Base-by-base conservation (phyloP, 2,797 vertebrate genomes). In the Sternarchorhynchus goeldii region DNA sequence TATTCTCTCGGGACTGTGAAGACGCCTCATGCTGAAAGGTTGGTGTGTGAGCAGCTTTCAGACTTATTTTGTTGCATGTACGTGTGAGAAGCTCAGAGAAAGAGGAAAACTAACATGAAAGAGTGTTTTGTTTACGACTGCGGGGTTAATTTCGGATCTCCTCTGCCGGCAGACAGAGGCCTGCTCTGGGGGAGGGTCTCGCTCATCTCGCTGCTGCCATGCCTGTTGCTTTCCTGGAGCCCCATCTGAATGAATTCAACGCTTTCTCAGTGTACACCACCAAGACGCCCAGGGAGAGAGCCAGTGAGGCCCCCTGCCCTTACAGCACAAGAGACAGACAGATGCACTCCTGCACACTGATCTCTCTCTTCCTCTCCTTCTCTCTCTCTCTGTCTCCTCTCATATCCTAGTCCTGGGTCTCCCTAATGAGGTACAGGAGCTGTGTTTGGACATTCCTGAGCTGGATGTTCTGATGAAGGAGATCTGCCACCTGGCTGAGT, bases 1-100 rank as follows among this genome's bases (percentile, higher is more conserved):
- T 98, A 98, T 89, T 97, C 96, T 2, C 89, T 97, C 65, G 97
- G 97, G n/a, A 97, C 95, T 1, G 95, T 96, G 73, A 95, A 95
- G 88, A 97, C 94, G 81, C 91, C 95, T 77, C 96, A 97, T 1
- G 96, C 97, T 75, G 97, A 98, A 86, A 95, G 95, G 97, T 98
- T 34, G 21, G 7, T 68, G 18, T 64, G 50, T 77, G 34, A 8
- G 41, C 7, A 12, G 45, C 34, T 66, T 34, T 73, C 53, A 57
- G 56, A 73, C n/a, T 53, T 34, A 36, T 36, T 64, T 29, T 39
- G 20, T 5, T 67, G 25, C 50, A 65, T 64, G n/a, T 71, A 59
- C 64, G 60, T 60, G 21, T 53, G 21, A 45, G 17, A 20, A 29
- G n/a, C 14, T 2, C 45, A 50, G 45, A 50, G 45, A 12, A 50